phyloP scores from a whole-genome alignment of 2,113 vertebrate species.

The Spheniscus mendiculus region DNA sequence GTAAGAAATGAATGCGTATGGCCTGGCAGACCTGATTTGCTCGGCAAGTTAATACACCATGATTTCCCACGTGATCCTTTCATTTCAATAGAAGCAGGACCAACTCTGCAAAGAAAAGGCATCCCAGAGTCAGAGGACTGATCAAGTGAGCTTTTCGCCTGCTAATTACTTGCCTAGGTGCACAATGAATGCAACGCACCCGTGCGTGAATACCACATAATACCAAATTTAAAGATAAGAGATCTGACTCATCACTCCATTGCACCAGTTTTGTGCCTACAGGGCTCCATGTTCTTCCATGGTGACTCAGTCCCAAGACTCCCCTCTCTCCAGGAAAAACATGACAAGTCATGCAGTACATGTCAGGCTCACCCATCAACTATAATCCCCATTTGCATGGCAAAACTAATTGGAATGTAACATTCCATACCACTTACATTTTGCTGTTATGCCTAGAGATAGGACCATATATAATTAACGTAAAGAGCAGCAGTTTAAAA shows the following conservation, averaged over 20 bases:
- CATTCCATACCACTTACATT: not conserved
- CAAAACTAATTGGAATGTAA: slow-evolving; percentile 42
- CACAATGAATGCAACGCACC: not conserved
- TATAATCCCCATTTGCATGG: not conserved
- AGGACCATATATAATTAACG: not conserved
- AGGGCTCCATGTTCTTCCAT: slow-evolving; percentile 33
- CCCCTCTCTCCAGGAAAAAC: slow-evolving; percentile 50
- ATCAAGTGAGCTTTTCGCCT: not conserved
- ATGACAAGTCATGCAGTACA: slow-evolving; percentile 47
- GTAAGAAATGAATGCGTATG: not conserved
- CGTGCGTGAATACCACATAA: not conserved
- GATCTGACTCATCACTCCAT: slow-evolving; percentile 54
- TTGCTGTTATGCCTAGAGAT: not conserved
- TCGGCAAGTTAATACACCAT: not conserved
- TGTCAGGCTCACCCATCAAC: slow-evolving; percentile 31
- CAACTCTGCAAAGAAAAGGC: not conserved
- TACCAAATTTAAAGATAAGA: not conserved
- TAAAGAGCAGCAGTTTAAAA: slow-evolving; percentile 2
- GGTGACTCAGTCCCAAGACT: slow-evolving; percentile 57
- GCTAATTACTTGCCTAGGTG: not conserved
- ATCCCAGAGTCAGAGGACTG: not conserved
- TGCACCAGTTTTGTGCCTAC: slow-evolving; percentile 24
- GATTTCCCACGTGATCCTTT: not conserved
- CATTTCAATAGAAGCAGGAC: not conserved
- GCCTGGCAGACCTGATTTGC: not conserved